Base-by-base conservation (phyloP, 2,888 invertebrate genomes). In the Drosophila nigricruria region DNA sequence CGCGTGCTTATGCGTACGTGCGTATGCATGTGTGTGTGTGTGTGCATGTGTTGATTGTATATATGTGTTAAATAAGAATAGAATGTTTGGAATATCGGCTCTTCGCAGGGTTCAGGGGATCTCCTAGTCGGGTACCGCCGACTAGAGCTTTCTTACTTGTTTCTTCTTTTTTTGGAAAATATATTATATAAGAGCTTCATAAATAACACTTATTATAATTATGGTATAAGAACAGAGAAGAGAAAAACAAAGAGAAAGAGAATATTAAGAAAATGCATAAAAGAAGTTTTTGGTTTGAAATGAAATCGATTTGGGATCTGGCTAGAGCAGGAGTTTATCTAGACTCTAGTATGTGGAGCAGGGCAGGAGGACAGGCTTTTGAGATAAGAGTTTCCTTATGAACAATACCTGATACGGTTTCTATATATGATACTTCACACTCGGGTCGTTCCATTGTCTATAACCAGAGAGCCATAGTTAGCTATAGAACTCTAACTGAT, bases 131-230 rank as follows among this genome's bases (percentile, higher is more conserved):
- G n/a, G n/a, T n/a, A n/a, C n/a, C n/a, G n/a, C n/a, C n/a, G n/a
- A n/a, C n/a, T n/a, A n/a, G n/a, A n/a, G n/a, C n/a, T n/a, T n/a
- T n/a, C n/a, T n/a, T n/a, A n/a, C n/a, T n/a, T n/a, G n/a, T n/a
- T n/a, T n/a, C 8, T n/a, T 8, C 8, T 38, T 12, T 10, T 12
- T 34, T 9, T 18, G 8, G n/a, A 2, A 27, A 47, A 27, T 20
- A 49, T 49, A 20, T 49, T 18, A 49, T 30, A 3, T 12, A 18
- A 6, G 12, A 14, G 18, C 27, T n/a, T 4, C 25, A 27, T 47
- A 47, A 30, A 30, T 18, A 49, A 49, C 49, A 18, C 30, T 30
- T 18, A 27, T 27, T 25, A 30, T 47, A 47, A 27, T 47, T 30
- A 45, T 5, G 25, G n/a, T 23, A n/a, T 43, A n/a, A 0, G 30